Conservation (phyloP, 2,888 invertebrate species). For the Lasioglossum leucozonium region DNA sequence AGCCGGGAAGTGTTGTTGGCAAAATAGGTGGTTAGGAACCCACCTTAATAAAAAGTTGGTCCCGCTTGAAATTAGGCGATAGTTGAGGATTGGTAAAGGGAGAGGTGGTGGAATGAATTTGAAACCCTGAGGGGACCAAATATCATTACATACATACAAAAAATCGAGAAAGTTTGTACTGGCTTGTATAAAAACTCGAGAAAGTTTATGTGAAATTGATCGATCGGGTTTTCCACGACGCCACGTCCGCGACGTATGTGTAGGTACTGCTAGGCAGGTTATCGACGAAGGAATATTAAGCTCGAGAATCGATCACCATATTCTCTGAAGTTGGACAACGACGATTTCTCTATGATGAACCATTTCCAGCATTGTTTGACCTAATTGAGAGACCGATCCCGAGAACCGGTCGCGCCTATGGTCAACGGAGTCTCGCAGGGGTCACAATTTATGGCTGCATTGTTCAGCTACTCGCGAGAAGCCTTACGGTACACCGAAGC, state of each 20-base stretch:
- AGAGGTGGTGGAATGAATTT: too few species aligned
- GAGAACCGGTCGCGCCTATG: not conserved
- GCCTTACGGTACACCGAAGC: not conserved
- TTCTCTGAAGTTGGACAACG: not conserved
- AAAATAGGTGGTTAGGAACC: too few species aligned
- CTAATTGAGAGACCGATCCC: not conserved
- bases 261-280: not conserved
- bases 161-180: not conserved
- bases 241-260: not conserved
- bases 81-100: too few species aligned
- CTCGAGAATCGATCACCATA: not conserved
- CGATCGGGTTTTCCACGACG: not conserved
- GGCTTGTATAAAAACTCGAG: not conserved
- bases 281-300: not conserved
- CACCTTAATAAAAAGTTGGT: too few species aligned
- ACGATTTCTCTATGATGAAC: not conserved
- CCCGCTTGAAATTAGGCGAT: too few species aligned
- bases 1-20: too few species aligned
- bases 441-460: not conserved
- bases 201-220: not conserved
- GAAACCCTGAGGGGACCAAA: too few species aligned
- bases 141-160: too few species aligned
- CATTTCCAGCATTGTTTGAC: not conserved
- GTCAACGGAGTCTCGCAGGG: not conserved
- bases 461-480: not conserved